Conservation (phyloP, 37 sponge, comb jelly and placozoan species). For the Dysidea cf. avara region DNA sequence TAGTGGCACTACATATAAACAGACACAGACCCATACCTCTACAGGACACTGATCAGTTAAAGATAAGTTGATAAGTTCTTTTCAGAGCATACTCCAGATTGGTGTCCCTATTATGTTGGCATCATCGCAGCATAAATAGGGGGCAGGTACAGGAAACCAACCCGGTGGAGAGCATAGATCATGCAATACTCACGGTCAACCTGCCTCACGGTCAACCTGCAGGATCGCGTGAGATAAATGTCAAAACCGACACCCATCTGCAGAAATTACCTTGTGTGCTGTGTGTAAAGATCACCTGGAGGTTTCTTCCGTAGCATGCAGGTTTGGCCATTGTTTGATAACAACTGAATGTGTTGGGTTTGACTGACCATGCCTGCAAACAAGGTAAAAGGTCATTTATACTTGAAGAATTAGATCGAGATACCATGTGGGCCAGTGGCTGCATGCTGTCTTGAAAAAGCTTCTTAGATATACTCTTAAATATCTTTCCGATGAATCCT, state of each 20-base stretch:
- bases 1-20: no score
- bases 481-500: slow-evolving; percentile 27
- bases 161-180: slow-evolving; percentile 52
- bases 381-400: no score
- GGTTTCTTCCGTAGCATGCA: slow-evolving; percentile 66
- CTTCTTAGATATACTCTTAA: slow-evolving; percentile 10
- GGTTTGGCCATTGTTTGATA: slow-evolving; percentile 25
- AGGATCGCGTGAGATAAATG: no score
- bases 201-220: slow-evolving; percentile 67
- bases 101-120: slow-evolving; percentile 67
- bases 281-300: slow-evolving; percentile 62
- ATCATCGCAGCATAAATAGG: slow-evolving; percentile 63
- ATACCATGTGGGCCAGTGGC: no score
- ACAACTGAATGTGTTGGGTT: slow-evolving; percentile 77
- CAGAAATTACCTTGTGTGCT: slow-evolving; percentile 67
- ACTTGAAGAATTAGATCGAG: no score
- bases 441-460: no score
- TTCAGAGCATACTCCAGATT: slow-evolving; percentile 85
- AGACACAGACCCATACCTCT: no score
- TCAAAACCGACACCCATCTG: not conserved
- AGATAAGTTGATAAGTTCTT: no score
- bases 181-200: slow-evolving; percentile 58
- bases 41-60: no score
- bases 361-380: slow-evolving; percentile 72
- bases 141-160: slow-evolving; percentile 75